Evolutionary conservation across 2,113 vertebrate genomes (phyloP).

Genomic region (Cranoglanis bouderius): DNA sequence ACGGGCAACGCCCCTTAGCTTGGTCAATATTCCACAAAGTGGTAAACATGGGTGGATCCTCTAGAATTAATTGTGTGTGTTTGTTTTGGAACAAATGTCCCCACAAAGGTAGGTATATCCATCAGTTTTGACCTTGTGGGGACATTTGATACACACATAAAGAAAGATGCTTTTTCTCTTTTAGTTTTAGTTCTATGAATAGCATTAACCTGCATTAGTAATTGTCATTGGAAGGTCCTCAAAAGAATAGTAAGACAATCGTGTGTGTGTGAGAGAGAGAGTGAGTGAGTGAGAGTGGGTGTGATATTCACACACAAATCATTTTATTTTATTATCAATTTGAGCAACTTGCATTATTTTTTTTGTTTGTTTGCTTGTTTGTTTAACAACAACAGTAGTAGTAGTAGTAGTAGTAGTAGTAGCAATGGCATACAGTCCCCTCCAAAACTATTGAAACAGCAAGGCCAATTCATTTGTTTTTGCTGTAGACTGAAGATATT

Average conservation of each 20-base stretch:
- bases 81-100: background rate
- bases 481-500: too few species aligned
- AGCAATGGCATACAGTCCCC: too few species aligned
- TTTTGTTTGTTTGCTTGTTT: too few species aligned
- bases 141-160: too few species aligned
- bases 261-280: background rate
- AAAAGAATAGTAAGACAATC: background rate
- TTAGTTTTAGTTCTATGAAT: too few species aligned
- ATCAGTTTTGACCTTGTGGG: too few species aligned
- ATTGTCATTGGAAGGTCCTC: too few species aligned
- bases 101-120: background rate
- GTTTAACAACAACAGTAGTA: background rate
- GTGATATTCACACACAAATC: background rate
- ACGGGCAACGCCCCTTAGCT: conserved; percentile 70
- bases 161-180: too few species aligned
- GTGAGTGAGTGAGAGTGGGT: background rate
- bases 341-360: background rate
- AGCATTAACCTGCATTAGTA: too few species aligned
- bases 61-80: background rate
- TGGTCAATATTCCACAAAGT: conserved; percentile 53
- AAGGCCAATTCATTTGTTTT: too few species aligned
- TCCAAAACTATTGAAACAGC: too few species aligned
- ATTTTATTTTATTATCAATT: background rate
- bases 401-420: too few species aligned
- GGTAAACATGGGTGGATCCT: conserved; percentile 26